Conservation (phyloP, 2,113 vertebrate species). For the Percina caprodes region DNA sequence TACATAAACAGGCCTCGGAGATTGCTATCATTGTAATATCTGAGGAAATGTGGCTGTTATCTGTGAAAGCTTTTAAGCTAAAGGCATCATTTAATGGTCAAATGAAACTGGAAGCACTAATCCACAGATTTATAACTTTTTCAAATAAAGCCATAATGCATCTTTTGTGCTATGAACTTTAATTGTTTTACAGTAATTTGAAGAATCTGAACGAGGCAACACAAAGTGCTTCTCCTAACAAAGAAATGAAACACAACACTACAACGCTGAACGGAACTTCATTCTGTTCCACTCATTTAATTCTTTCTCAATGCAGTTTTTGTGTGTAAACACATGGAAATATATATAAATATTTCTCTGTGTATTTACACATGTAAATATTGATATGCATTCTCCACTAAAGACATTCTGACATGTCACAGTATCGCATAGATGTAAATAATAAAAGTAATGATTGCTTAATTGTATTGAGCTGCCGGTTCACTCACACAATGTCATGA, state of each 20-base stretch:
- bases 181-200: constrained; percentile 45
- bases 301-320: too few relatives aligned
- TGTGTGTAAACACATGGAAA: too few relatives aligned
- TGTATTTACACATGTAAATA: too few relatives aligned
- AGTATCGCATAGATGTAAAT: background rate
- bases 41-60: constrained; percentile 56
- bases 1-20: constrained; percentile 40
- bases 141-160: constrained; percentile 33
- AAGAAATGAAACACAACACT: constrained; percentile 29
- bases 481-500: background rate
- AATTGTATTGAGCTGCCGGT: background rate
- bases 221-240: constrained; percentile 40
- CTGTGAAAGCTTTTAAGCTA: constrained; percentile 65
- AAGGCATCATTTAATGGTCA: constrained; percentile 52
- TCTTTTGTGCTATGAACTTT: constrained; percentile 32
- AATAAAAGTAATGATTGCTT: background rate
- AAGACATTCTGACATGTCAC: background rate
- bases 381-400: background rate
- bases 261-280: too few relatives aligned
- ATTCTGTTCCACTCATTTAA: background rate
- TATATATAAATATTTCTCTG: too few relatives aligned
- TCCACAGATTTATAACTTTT: constrained; percentile 49
- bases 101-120: constrained; percentile 50
- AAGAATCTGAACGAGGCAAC: constrained; percentile 41
- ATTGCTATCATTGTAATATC: constrained; percentile 69